phyloP scores from a whole-genome alignment of 2,888 invertebrate species.

The Andrena hattorfiana region DNA sequence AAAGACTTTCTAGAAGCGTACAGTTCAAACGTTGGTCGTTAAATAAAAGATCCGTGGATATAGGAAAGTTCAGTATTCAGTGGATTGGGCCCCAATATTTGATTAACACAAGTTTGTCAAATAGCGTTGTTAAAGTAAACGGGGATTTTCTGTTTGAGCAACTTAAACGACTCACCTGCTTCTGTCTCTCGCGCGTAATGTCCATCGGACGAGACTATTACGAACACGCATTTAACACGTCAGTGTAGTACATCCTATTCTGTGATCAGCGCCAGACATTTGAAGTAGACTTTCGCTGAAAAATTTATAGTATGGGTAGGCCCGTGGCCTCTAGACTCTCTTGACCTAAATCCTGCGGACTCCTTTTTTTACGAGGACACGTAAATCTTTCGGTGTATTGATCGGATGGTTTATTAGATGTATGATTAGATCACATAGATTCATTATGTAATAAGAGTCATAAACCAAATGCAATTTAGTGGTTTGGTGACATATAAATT shows the following conservation, averaged over 20 bases:
- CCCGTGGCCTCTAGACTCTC: not conserved
- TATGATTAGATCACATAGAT: not conserved
- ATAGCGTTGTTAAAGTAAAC: not conserved
- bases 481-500: too few species aligned
- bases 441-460: not conserved
- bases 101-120: not conserved
- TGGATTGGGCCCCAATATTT: not conserved
- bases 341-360: slow-evolving; percentile 24
- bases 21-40: not conserved
- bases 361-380: not conserved
- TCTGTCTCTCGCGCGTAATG: not conserved
- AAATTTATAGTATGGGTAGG: slow-evolving; percentile 5
- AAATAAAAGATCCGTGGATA: slow-evolving; percentile 1
- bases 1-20: slow-evolving; percentile 24
- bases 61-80: not conserved
- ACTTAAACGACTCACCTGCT: slow-evolving; percentile 4
- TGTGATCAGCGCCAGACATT: not conserved
- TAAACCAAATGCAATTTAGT: too few species aligned
- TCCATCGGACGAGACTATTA: not conserved
- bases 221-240: not conserved
- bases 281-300: slow-evolving; percentile 21
- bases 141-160: not conserved
- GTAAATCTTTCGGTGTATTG: not conserved
- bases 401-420: not conserved
- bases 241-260: not conserved